Evolutionary conservation across 2,888 invertebrate genomes (phyloP), one percentile per base, ranked within the genome.

Genomic region (Hoplodrina blanda): DNA sequence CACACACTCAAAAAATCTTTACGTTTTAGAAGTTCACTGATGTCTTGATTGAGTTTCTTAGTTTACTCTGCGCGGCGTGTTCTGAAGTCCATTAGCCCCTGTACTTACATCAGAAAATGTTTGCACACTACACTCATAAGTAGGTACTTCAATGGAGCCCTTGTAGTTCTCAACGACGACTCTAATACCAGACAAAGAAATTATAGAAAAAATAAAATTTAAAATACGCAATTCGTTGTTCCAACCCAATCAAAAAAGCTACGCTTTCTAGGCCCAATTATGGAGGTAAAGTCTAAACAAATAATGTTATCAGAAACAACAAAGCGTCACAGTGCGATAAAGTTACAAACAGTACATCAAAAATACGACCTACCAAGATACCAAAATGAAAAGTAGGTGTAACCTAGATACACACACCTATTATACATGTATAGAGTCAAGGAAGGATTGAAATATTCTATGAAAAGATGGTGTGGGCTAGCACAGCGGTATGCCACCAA

Each of bases 401-500:
- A 53, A 19, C 46, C 41, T 57, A 46, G 10, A 72, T 33, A n/a
- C 68, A 60, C 44, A 57, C 55, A 49, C 63, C 73, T 63, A n/a
- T n/a, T n/a, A n/a, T n/a, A 54, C n/a, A 37, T 56, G 2, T 25
- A n/a, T 19, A 41, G 4, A 20, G 17, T 30, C 52, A 50, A 33
- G 30, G 49, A 63, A 73, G 41, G 30, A 53, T 37, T 55, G 10
- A 44, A 80, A 65, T 62, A 69, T 53, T 54, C 4, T 46, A 46
- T 33, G 57, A 66, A 37, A 52, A 30, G 54, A 53, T 44, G 37
- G 37, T 61, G 20, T 62, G 60, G 44, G 46, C 53, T 61, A 33
- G 41, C 30, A 30, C 41, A 46, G 25, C 19, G 76, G 62, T 20
- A 76, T 63, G 77, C 73, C 71, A 59, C 62, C 64, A 62, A 86